Conservation (phyloP, 2,113 vertebrate genomes). For the Phalacrocorax pelagicus region DNA sequence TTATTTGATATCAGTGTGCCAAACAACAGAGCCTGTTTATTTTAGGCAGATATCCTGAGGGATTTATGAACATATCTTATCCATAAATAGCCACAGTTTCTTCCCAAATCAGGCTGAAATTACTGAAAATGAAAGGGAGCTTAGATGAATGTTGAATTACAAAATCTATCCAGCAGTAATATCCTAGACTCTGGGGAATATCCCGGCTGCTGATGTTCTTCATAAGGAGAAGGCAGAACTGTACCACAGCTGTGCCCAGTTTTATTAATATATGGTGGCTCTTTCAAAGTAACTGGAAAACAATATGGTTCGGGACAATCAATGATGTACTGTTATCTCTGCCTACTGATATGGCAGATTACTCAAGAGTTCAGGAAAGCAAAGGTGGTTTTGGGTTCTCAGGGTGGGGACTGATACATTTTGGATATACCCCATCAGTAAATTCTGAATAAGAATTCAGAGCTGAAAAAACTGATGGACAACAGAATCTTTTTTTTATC, state of each 20-base stretch:
- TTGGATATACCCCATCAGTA: background rate
- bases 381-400: background rate
- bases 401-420: rapidly evolving
- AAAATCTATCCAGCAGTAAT: background rate
- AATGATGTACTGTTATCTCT: background rate
- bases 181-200: background rate
- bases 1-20: background rate
- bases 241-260: background rate
- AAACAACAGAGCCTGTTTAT: background rate
- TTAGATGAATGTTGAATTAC: background rate
- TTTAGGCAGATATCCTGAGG: background rate
- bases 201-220: background rate
- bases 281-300: background rate
- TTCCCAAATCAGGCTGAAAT: background rate
- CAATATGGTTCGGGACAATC: background rate
- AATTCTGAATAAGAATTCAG: background rate
- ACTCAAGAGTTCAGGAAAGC: background rate
- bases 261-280: background rate
- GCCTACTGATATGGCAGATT: background rate
- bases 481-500: background rate
- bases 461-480: background rate
- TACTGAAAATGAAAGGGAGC: background rate
- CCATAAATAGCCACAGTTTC: background rate
- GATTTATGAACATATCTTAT: background rate
- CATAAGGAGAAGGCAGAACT: background rate